A percentile compares a stretch with the other conserved stretches of the same genome.
phyloP scores from a whole-genome alignment of 2,113 vertebrate species.

The Dinomys branickii region DNA sequence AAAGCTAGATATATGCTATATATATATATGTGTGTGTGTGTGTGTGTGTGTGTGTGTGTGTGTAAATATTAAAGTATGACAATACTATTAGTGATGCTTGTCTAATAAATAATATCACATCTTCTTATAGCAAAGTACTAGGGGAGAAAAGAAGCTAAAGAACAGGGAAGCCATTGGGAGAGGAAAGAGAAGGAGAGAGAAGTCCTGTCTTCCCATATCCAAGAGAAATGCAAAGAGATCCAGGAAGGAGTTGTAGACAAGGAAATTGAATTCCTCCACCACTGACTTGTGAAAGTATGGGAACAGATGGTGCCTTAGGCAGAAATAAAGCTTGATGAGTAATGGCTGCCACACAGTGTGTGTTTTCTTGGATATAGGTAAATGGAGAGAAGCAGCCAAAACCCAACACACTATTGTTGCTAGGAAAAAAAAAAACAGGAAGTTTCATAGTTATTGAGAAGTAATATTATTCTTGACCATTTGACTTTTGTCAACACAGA shows the following conservation, averaged over 20 bases:
- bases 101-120: neutral
- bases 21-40: neutral
- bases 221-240: neutral
- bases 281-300: neutral
- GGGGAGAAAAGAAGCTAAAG: neutral
- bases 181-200: neutral
- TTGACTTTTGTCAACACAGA: neutral
- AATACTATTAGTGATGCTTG: neutral
- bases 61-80: neutral
- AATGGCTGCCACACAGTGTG: neutral
- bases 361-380: neutral
- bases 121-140: neutral
- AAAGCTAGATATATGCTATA: neutral
- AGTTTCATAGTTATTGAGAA: neutral
- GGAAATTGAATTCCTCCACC: neutral
- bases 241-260: neutral
- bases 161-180: neutral
- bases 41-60: too few species aligned
- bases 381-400: neutral
- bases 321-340: neutral
- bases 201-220: neutral
- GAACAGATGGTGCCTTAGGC: neutral
- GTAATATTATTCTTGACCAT: neutral
- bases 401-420: neutral
- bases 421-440: neutral